phyloP scores from a whole-genome alignment of 1,140 invertebrate genomes.

The Drosophila sechellia region DNA sequence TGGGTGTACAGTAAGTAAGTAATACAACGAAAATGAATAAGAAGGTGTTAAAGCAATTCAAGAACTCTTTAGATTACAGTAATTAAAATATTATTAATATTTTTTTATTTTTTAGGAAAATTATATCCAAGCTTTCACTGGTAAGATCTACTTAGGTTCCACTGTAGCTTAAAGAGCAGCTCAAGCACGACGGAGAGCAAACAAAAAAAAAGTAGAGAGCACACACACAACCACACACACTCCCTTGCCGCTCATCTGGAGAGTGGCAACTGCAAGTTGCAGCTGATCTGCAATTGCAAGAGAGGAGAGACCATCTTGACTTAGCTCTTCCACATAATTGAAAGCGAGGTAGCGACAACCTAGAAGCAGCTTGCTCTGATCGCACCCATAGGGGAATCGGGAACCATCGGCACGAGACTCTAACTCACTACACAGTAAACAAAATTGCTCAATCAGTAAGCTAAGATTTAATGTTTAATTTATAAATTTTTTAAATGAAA shows the following conservation, averaged over 20 bases:
- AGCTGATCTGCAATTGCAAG: constrained; percentile 62
- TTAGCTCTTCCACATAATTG: neutral
- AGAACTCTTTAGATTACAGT: no score
- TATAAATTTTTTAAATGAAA: no score
- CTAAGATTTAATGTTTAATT: no score
- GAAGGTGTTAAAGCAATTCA: no score
- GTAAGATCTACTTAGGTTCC: neutral
- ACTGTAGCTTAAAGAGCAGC: constrained; percentile 30
- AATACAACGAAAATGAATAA: neutral
- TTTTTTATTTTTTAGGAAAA: no score
- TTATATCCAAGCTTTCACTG: no score
- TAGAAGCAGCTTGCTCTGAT: constrained; percentile 25
- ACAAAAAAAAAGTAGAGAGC: neutral
- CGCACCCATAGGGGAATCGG: constrained; percentile 42
- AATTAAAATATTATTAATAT: no score
- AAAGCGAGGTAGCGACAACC: constrained; percentile 14
- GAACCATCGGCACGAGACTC: constrained; percentile 70
- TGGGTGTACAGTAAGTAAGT: neutral
- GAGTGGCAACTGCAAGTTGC: constrained; percentile 66
- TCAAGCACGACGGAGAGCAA: constrained; percentile 52
- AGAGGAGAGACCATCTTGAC: constrained; percentile 14
- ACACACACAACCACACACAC: constrained; percentile 1
- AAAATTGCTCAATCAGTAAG: neutral
- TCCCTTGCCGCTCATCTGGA: constrained; percentile 21
- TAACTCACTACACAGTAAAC: constrained; percentile 3